Conservation (phyloP, 2,113 vertebrate species). For the Solea senegalensis region DNA sequence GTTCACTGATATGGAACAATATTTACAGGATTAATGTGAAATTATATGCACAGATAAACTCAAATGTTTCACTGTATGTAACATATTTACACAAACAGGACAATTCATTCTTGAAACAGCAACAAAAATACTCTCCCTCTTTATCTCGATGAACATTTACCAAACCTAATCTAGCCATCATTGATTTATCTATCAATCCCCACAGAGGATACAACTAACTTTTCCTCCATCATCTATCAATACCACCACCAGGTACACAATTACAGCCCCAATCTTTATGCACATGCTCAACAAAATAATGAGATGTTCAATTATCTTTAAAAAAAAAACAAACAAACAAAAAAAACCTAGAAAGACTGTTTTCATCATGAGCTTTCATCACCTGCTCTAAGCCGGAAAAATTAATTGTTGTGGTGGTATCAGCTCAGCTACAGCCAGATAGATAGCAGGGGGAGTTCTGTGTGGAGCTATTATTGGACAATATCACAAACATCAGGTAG, state of each 20-base stretch:
- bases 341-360: conserved; percentile 59
- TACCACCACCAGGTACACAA: conserved; percentile 7
- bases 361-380: conserved; percentile 69
- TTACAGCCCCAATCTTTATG: conserved; percentile 29
- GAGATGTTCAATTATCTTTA: conserved; percentile 59
- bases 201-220: conserved; percentile 24
- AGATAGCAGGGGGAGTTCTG: conserved; percentile 63
- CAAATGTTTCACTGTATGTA: too few species aligned
- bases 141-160: not conserved
- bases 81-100: too few species aligned
- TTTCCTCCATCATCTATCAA: not conserved
- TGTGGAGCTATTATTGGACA: conserved; percentile 72
- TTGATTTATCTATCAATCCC: conserved; percentile 7
- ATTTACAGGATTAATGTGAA: too few species aligned
- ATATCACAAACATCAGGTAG: conserved; percentile 72
- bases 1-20: too few species aligned
- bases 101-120: too few species aligned
- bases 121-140: not conserved
- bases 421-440: conserved; percentile 61
- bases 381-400: conserved; percentile 59
- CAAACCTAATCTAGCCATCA: conserved; percentile 7
- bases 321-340: conserved; percentile 19
- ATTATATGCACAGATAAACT: too few species aligned
- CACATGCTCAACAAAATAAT: conserved; percentile 53
- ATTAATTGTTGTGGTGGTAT: conserved; percentile 78